Percentiles rank a stretch among this genome's conserved stretches.
phyloP scores from a whole-genome alignment of 2,113 vertebrate genomes.

The Nyctibius bracteatus region DNA sequence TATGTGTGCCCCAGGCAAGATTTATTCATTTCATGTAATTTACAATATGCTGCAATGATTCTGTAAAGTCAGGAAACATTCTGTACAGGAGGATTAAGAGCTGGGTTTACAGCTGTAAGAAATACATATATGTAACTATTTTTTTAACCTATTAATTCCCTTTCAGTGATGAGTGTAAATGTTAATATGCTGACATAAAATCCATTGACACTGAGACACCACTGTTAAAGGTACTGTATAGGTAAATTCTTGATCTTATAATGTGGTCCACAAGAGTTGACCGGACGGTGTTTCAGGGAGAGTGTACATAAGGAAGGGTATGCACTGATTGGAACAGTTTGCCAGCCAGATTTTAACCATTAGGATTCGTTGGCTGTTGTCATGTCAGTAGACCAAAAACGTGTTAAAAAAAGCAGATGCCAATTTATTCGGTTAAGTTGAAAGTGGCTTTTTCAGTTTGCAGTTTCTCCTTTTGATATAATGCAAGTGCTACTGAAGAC shows the following conservation, averaged over 20 bases:
- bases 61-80: neutral
- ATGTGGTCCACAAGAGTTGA: neutral
- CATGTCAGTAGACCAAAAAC: neutral
- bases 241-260: neutral
- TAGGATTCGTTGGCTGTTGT: neutral
- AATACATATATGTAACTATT: neutral
- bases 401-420: neutral
- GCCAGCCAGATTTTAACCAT: neutral
- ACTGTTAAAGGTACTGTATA: neutral
- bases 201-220: neutral
- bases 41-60: neutral
- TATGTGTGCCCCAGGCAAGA: neutral
- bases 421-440: neutral
- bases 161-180: neutral
- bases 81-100: neutral
- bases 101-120: neutral
- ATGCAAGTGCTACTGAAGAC: neutral
- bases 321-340: neutral
- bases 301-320: neutral
- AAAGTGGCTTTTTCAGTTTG: neutral
- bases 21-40: neutral
- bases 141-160: constrained; percentile 2
- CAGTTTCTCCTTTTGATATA: neutral
- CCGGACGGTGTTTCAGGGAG: neutral
- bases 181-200: neutral